A percentile compares a stretch with the other conserved stretches of the same genome.
These are phyloP conservation scores for Fregata magnificens DNA, from an alignment of 2,113 vertebrate genomes.

Conservation along the genomic window DNA sequence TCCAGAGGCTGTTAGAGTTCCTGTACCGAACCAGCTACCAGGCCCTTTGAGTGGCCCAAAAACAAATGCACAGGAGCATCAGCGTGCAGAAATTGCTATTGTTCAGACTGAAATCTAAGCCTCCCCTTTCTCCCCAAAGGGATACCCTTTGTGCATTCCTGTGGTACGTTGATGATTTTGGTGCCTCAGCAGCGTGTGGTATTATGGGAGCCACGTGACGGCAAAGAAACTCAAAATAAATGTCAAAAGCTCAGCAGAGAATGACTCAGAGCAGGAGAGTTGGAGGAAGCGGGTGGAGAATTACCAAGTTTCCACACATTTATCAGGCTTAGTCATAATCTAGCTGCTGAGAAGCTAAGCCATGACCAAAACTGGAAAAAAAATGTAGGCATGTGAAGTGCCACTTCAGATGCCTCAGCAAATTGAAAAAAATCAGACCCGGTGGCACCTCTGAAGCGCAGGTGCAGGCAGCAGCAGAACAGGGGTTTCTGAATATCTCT, in stretches of 20 bases:
- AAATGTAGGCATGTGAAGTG: not conserved
- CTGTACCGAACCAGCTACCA: not conserved
- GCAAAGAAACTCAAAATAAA: conserved; percentile 36
- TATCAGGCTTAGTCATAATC: conserved; percentile 53
- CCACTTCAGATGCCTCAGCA: not conserved
- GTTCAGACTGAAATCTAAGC: not conserved
- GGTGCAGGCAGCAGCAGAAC: not conserved
- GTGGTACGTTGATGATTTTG: not conserved
- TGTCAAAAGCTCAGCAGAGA: conserved; percentile 35
- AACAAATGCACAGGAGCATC: not conserved
- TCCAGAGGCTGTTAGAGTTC: not conserved
- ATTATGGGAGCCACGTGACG: not conserved
- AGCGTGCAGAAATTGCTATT: not conserved
- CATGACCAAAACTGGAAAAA: not conserved
- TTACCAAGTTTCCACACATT: conserved; percentile 56
- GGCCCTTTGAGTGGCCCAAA: not conserved
- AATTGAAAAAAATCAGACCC: not conserved
- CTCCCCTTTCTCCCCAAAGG: not conserved
- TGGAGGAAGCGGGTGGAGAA: conserved; percentile 54
- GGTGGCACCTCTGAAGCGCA: not conserved
- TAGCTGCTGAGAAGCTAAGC: conserved; percentile 26
- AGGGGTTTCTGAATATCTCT: not conserved
- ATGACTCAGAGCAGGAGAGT: conserved; percentile 51
- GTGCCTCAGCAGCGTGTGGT: not conserved
- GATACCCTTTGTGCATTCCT: not conserved